Conservation (phyloP, 2,797 vertebrate genomes). For the Spizella passerina region DNA sequence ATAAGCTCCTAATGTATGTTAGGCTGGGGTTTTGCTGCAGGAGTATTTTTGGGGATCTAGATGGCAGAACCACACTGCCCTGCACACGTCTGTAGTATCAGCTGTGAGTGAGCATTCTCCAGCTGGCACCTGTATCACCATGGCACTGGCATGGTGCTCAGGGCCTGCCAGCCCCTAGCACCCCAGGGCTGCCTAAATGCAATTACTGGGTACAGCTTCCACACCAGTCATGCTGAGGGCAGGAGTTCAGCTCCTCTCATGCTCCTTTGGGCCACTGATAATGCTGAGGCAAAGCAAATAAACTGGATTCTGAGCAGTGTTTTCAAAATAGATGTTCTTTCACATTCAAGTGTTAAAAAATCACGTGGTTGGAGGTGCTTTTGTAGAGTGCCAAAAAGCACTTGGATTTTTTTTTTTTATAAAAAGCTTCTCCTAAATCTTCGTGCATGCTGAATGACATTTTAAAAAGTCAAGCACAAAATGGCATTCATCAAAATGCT, state of each 20-base stretch:
- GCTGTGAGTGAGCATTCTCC: background rate
- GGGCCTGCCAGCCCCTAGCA: background rate
- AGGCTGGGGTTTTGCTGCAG: background rate
- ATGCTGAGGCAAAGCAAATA: background rate
- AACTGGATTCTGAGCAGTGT: background rate
- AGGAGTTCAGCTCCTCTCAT: background rate
- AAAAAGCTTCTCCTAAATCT: background rate
- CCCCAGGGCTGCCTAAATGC: background rate
- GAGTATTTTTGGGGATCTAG: background rate
- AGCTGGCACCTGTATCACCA: fast-evolving
- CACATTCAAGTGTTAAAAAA: background rate
- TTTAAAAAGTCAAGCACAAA: constrained; percentile 1
- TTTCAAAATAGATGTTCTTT: background rate
- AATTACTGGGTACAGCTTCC: fast-evolving
- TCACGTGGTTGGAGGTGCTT: background rate
- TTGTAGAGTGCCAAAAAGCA: background rate
- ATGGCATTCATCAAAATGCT: background rate
- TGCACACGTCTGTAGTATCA: background rate
- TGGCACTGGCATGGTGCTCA: background rate
- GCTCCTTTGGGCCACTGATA: background rate
- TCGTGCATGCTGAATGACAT: background rate
- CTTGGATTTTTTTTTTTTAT: background rate
- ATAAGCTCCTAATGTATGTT: background rate
- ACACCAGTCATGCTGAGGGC: fast-evolving
- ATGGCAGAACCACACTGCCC: background rate